phyloP scores from a whole-genome alignment of 2,797 vertebrate species.

The Oophaga sylvatica region DNA sequence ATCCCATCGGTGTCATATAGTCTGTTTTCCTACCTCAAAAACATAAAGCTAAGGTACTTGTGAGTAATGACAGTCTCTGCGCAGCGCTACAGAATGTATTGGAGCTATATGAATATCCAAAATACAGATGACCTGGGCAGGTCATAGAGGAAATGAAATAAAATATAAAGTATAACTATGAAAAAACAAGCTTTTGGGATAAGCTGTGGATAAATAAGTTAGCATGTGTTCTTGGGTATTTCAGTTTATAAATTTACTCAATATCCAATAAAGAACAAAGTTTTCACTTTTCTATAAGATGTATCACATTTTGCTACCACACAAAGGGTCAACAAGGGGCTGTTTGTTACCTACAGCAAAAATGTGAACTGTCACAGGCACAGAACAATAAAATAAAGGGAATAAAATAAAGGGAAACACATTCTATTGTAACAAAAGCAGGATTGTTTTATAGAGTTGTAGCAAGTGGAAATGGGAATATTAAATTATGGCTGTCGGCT shows the following conservation, averaged over 20 bases:
- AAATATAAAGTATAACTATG: neutral
- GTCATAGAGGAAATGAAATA: neutral
- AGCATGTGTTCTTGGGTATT: neutral
- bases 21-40: too few relatives aligned
- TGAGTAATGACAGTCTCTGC: too few relatives aligned
- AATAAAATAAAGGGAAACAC: neutral
- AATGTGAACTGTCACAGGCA: neutral
- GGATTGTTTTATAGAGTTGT: neutral
- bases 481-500: conserved; percentile 15
- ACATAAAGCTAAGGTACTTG: too few relatives aligned
- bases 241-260: neutral
- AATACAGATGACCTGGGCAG: neutral
- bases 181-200: neutral
- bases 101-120: neutral
- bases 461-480: conserved; percentile 1
- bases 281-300: neutral
- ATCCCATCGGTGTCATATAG: too few relatives aligned
- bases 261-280: neutral
- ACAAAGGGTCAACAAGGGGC: neutral
- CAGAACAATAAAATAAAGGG: neutral
- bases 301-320: neutral
- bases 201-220: neutral
- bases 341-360: neutral
- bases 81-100: too few relatives aligned
- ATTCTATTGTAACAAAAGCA: neutral